phyloP scores from a whole-genome alignment of 2,113 vertebrate genomes.

The Eleginops maclovinus region DNA sequence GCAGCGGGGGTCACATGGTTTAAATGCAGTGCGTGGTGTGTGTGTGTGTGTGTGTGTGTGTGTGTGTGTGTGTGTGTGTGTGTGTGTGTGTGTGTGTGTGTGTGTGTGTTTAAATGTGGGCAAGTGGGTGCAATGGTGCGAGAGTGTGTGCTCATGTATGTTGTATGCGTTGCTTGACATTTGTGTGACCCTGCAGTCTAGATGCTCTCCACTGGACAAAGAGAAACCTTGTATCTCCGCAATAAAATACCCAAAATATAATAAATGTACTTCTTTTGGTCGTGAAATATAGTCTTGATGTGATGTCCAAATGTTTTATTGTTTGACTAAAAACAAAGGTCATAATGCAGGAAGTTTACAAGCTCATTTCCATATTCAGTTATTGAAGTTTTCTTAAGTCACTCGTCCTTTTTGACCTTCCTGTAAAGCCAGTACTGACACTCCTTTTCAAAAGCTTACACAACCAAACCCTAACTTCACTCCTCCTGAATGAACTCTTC shows the following conservation, averaged over 20 bases:
- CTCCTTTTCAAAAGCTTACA: too few species aligned
- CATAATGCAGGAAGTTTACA: too few species aligned
- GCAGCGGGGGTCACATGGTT: slow-evolving; percentile 49
- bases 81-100: background rate
- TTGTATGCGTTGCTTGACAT: background rate
- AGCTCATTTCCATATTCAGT: too few species aligned
- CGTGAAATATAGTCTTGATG: background rate
- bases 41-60: slow-evolving; percentile 2
- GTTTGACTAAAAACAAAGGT: too few species aligned
- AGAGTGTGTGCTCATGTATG: slow-evolving; percentile 1
- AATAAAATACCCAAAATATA: background rate
- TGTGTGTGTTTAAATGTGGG: background rate
- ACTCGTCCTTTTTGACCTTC: too few species aligned
- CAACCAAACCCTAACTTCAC: too few species aligned
- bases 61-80: background rate
- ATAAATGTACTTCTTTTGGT: background rate
- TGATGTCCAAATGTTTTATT: background rate
- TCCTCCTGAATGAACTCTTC: too few species aligned
- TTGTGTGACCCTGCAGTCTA: background rate
- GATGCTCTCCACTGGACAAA: background rate
- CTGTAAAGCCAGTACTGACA: too few species aligned
- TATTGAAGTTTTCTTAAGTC: too few species aligned
- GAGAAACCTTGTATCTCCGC: background rate
- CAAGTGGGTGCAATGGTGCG: background rate
- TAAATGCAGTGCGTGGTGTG: background rate